A percentile compares a stretch with the other conserved stretches of the same genome.
Conservation (phyloP, 2,113 vertebrate species). For the Coturnix japonica region DNA sequence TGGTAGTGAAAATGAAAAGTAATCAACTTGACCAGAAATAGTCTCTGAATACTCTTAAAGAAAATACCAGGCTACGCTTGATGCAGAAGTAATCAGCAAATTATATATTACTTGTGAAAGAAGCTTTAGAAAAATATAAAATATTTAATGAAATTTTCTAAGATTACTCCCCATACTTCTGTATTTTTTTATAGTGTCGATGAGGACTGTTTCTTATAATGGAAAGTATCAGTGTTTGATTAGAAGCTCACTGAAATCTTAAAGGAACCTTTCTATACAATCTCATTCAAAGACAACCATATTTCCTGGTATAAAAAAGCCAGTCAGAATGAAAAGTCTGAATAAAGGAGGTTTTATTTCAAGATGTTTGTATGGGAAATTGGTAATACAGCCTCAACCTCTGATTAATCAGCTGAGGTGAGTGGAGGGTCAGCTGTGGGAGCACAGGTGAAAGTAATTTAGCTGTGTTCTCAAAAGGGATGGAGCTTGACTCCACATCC, state of each 20-base stretch:
- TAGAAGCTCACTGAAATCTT: background rate
- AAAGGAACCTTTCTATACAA: background rate
- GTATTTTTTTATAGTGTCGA: constrained; percentile 3
- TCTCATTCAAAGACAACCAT: background rate
- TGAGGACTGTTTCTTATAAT: background rate
- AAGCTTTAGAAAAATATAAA: constrained; percentile 31
- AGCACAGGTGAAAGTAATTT: too few relatives aligned
- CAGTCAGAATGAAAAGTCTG: background rate
- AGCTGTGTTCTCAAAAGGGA: too few relatives aligned
- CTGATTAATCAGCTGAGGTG: too few relatives aligned
- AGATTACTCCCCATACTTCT: constrained; percentile 34
- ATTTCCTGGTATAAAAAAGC: background rate
- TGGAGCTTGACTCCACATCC: too few relatives aligned
- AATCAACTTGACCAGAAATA: constrained; percentile 28
- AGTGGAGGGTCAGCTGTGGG: too few relatives aligned
- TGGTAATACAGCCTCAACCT: too few relatives aligned
- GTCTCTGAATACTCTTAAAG: constrained; percentile 12
- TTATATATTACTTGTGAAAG: constrained; percentile 35
- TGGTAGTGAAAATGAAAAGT: background rate
- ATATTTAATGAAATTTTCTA: constrained; percentile 53
- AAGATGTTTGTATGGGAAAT: background rate
- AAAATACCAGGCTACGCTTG: constrained; percentile 31
- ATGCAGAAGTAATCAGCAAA: constrained; percentile 52
- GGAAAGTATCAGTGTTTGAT: background rate
- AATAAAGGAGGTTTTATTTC: background rate